Base-by-base conservation (phyloP, 2,888 invertebrate genomes). In the Drosophila merina region DNA sequence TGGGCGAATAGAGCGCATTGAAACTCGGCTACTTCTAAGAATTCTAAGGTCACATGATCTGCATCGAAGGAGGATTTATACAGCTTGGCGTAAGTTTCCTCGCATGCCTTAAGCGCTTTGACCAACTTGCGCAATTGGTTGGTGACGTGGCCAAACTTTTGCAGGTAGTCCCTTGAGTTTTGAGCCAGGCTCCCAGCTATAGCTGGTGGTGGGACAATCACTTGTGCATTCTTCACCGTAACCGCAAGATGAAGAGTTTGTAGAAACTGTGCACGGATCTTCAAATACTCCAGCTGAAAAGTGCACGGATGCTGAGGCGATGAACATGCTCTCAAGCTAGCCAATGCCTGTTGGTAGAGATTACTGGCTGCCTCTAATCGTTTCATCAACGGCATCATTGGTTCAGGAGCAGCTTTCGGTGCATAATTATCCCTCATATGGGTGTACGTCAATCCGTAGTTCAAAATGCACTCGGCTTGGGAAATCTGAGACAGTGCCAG, bases 141-240 rank as follows among this genome's bases (percentile, higher is more conserved):
- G 0, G 96, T 95, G 1, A 96, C 95, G 76, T 96, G 95, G 0
- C 96, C 96, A 89, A 95, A 96, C 76, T 95, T 93, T 78, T 96
- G 95, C 57, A 96, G 93, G 80, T 96, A 96, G 87, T 96, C 96
- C 54, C 96, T 93, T 0, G 95, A 95, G 42, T 94, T 94, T 75
- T 96, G 95, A 0, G 97, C 97, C 55, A 96, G 93, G 2, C 96
- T 94, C 2, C 95, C 94, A 0, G 98, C 97, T 59, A 98, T 97
- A 0, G 98, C 98, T 0, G 98, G 97, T 40, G 98, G 97, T 30
- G 98, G 98, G 64, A 97, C 97, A 66, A 97, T 96, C 86, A 96
- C 96, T 72, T 92, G 92, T 0, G 93, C 93, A 12, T 93, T 90
- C 74, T 92, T 89, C 0, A 93, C 93, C 0, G 91, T 91, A 1